Base-by-base conservation (phyloP, 2,113 vertebrate genomes). In the Gobius niger region DNA sequence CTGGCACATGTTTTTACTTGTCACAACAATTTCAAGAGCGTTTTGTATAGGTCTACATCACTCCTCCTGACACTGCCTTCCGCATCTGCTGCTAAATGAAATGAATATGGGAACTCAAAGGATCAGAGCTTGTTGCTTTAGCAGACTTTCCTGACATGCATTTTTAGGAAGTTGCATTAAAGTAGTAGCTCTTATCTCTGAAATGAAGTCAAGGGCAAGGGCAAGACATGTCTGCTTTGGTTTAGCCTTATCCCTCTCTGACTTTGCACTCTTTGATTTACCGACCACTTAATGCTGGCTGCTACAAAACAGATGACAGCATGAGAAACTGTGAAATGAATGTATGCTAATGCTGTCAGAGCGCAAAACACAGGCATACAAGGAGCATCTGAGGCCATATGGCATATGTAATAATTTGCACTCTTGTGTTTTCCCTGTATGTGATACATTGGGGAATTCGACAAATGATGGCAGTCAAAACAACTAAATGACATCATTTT, bases 31-130 rank as follows among this genome's bases (percentile, higher is more conserved):
- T 75, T 62, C 73, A 77, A 70, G 72, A 70, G 82, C 68, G 18
- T 72, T 78, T 76, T 77, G 73, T 77, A 66, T 78, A 76, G 57
- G 8, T 70, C 63, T 15, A 52, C 77, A 64, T 87, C 77, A 78
- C 67, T 81, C 77, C 24, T 72, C 65, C 9, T 53, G 76, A 82
- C 68, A 53, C 13, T 18, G 50, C 53, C 71, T 70, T 79, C 73
- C 47, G 44, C 61, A 66, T 71, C 46, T 44, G 19, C 59, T 60
- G 67, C 56, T 44, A 68, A 82, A 63, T 14, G 68, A 24, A 72
- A 61, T 65, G 19, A 40, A 63, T 67, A 53, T 66, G 79, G 67
- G 68, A 80, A 81, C 56, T 14, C 14, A 9, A 11, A 15, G n/a
- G 47, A 65, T 67, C 24, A 6, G 8, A 51, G 54, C n/a, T 52